Evolutionary conservation across 1,140 invertebrate species (phyloP).

Genomic region (Fopius arisanus): DNA sequence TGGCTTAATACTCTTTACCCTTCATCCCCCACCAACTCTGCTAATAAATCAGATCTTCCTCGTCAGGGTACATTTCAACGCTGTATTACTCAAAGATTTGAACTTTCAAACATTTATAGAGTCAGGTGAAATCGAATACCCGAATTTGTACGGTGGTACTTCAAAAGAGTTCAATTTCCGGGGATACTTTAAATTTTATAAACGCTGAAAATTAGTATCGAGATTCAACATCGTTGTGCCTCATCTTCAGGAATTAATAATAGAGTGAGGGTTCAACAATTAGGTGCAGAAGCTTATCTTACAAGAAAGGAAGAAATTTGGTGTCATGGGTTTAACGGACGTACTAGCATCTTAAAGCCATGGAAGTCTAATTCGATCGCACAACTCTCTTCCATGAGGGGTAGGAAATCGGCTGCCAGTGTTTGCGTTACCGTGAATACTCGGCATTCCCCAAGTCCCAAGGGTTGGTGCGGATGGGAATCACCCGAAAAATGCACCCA

Average conservation of each 20-base stretch:
- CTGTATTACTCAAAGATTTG: slow-evolving; percentile 29
- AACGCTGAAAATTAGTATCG: neutral
- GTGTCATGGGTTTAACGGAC: neutral
- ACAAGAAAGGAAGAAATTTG: neutral
- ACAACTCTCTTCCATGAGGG: slow-evolving; percentile 23
- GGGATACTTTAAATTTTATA: neutral
- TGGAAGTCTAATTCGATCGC: slow-evolving; percentile 49
- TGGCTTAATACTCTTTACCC: slow-evolving; percentile 20
- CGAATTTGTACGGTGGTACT: neutral
- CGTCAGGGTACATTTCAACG: slow-evolving; percentile 34
- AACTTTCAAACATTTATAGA: slow-evolving; percentile 2
- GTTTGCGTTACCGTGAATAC: slow-evolving; percentile 58
- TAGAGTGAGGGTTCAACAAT: neutral
- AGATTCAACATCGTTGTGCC: neutral
- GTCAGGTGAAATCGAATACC: slow-evolving; percentile 8
- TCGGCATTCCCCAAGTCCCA: slow-evolving; percentile 50
- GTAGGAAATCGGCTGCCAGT: slow-evolving; percentile 46
- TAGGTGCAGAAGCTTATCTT: neutral
- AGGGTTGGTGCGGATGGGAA: neutral
- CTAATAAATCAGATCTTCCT: slow-evolving; percentile 47
- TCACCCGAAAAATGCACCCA: neutral
- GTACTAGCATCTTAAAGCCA: slow-evolving; percentile 3
- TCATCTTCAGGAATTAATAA: neutral
- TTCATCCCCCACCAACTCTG: neutral
- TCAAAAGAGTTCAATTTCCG: neutral